Evolutionary conservation across 2,113 vertebrate genomes (phyloP).

Genomic region (Dipodomys merriami): DNA sequence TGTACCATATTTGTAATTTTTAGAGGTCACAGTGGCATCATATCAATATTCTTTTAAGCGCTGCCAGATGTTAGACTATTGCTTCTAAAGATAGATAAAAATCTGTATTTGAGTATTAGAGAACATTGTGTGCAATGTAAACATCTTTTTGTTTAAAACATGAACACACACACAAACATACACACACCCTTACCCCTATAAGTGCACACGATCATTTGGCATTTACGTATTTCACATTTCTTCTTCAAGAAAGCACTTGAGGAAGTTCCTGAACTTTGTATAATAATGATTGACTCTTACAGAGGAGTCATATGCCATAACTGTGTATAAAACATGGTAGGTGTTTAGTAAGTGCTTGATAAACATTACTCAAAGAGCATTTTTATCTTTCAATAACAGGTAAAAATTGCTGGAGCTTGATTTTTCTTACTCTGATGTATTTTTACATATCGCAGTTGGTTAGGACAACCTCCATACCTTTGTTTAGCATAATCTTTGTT

Average conservation of each 20-base stretch:
- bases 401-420: conserved; percentile 48
- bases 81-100: conserved; percentile 39
- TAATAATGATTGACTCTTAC: conserved; percentile 25
- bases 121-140: neutral
- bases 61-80: conserved; percentile 15
- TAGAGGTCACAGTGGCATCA: conserved; percentile 7
- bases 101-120: conserved; percentile 33
- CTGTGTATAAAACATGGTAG: neutral
- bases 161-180: neutral
- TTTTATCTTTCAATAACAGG: conserved; percentile 64
- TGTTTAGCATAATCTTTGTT: neutral
- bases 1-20: conserved; percentile 55
- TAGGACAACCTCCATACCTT: conserved; percentile 25
- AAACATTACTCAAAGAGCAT: neutral
- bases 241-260: conserved; percentile 41
- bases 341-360: conserved; percentile 47
- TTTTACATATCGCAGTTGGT: conserved; percentile 55
- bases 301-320: conserved; percentile 30
- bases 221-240: conserved; percentile 39
- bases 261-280: conserved; percentile 39
- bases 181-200: neutral
- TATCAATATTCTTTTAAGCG: conserved; percentile 47
- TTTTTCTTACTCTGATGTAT: conserved; percentile 44
- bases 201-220: conserved; percentile 27
- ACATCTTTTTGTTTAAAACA: neutral